These are phyloP conservation scores for Bilobella aurantiaca DNA, from an alignment of 1,140 invertebrate species.

Conservation along the genomic window DNA sequence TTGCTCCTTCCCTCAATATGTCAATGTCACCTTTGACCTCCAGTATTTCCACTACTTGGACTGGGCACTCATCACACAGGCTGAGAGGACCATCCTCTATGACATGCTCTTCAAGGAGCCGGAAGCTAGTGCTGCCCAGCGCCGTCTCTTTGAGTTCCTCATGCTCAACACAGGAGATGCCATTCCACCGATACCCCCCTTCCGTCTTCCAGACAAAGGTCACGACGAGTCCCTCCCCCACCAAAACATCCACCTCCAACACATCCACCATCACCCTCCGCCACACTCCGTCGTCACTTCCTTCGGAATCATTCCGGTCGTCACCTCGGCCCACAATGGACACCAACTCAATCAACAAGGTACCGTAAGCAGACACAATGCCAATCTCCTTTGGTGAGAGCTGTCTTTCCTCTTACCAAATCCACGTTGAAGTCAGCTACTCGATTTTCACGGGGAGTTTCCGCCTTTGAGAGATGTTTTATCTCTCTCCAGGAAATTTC, in stretches of 20 bases:
- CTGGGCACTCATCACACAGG: slow-evolving; percentile 21
- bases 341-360: neutral
- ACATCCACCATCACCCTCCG: too few species aligned
- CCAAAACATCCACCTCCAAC: too few species aligned
- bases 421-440: slow-evolving; percentile 6
- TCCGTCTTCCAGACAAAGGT: neutral
- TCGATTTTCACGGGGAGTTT: neutral
- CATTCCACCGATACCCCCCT: neutral
- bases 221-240: neutral
- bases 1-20: too few species aligned
- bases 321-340: slow-evolving; percentile 6
- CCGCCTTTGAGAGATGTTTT: neutral
- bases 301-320: slow-evolving; percentile 8
- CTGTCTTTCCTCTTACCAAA: too few species aligned
- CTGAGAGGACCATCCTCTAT: slow-evolving; percentile 30
- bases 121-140: slow-evolving; percentile 1
- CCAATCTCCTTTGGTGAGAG: too few species aligned
- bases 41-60: slow-evolving; percentile 23
- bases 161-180: neutral
- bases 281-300: neutral
- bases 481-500: neutral
- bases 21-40: neutral
- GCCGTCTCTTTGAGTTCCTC: neutral
- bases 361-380: neutral
- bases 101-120: slow-evolving; percentile 28